Evolutionary conservation across 2,888 invertebrate genomes (phyloP).

Genomic region (Apocheima hispidaria): DNA sequence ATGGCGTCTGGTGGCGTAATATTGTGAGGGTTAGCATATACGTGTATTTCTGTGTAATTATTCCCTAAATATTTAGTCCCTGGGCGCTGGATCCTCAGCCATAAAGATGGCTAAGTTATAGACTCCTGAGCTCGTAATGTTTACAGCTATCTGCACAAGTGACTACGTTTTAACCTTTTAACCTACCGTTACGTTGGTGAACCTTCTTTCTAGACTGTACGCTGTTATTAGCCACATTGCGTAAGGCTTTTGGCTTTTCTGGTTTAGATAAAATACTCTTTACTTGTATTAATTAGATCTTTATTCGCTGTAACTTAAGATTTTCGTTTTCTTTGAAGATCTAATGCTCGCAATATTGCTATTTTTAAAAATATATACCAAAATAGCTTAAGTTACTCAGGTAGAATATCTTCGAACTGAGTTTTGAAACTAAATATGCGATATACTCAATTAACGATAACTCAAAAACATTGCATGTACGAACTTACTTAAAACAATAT

Average conservation of each 20-base stretch:
- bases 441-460: too few relatives aligned
- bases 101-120: constrained; percentile 70
- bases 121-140: constrained; percentile 57
- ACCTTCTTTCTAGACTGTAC: constrained; percentile 35
- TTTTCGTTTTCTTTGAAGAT: constrained; percentile 19
- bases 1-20: constrained; percentile 23
- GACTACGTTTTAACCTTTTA: constrained; percentile 23
- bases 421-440: too few relatives aligned
- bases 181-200: constrained; percentile 24
- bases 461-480: too few relatives aligned
- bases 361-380: neutral
- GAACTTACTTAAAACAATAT: too few relatives aligned
- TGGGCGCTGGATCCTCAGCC: constrained; percentile 55
- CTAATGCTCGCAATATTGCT: neutral
- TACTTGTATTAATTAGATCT: constrained; percentile 24
- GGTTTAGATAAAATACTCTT: constrained; percentile 27
- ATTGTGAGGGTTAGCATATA: constrained; percentile 17
- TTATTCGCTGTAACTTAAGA: constrained; percentile 18
- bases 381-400: too few relatives aligned
- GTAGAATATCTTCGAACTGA: too few relatives aligned
- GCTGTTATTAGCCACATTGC: constrained; percentile 32
- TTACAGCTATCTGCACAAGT: constrained; percentile 41
- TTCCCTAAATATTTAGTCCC: constrained; percentile 73
- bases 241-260: constrained; percentile 35
- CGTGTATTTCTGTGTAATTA: constrained; percentile 59